Conservation (phyloP, 2,888 invertebrate genomes). For the Altica lythri region DNA sequence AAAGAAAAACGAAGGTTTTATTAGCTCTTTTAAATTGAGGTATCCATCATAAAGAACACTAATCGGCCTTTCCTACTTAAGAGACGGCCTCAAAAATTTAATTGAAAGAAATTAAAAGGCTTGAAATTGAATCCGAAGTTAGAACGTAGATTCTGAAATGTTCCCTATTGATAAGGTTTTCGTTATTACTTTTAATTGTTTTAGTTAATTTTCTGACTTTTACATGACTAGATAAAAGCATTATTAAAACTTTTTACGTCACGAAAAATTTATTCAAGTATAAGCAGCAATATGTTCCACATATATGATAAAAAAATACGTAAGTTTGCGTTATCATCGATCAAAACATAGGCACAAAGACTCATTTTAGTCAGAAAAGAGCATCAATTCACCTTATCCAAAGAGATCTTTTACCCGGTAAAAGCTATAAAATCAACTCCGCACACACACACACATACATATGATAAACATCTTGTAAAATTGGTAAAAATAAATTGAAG, state of each 20-base stretch:
- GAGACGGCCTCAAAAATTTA: constrained; percentile 32
- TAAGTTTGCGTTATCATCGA: constrained; percentile 10
- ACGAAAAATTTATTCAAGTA: no score
- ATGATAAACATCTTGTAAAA: constrained; percentile 42
- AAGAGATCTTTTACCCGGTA: constrained; percentile 14
- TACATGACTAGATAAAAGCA: no score
- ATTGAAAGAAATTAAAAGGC: constrained; percentile 30
- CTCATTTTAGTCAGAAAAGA: constrained; percentile 11
- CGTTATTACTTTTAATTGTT: constrained; percentile 17
- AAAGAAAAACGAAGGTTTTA: no score
- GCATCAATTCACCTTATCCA: constrained; percentile 13
- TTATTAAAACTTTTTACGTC: no score
- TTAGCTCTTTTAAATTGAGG: constrained; percentile 44
- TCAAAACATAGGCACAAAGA: constrained; percentile 20
- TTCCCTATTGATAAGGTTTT: constrained; percentile 18
- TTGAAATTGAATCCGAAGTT: constrained; percentile 20
- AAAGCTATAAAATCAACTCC: constrained; percentile 20
- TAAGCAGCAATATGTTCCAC: no score
- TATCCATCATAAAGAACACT: constrained; percentile 42
- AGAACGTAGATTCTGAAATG: constrained; percentile 11
- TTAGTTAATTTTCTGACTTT: no score
- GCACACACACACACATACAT: constrained; percentile 25
- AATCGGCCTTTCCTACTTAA: constrained; percentile 37
- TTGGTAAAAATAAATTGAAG: constrained; percentile 51
- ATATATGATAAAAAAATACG: no score